Percentiles rank a stretch among this genome's conserved stretches.
Evolutionary conservation across 2,797 vertebrate genomes (phyloP).

Genomic region (Selene dorsalis): DNA sequence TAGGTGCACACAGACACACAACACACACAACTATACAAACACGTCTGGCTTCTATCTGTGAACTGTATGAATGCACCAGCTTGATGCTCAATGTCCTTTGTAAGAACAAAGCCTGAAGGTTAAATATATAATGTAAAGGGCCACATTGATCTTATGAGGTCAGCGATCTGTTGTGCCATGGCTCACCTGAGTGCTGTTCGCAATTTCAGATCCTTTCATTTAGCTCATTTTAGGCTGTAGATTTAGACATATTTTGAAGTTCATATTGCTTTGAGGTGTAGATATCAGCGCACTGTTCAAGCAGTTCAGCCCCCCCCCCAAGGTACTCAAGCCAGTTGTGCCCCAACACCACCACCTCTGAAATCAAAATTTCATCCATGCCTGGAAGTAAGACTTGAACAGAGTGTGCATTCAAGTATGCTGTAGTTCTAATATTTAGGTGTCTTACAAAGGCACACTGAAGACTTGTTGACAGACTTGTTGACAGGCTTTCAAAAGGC

Average conservation of each 20-base stretch:
- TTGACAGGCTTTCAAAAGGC: conserved; percentile 14
- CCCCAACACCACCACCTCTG: no score
- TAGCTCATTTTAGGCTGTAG: no score
- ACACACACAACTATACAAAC: conserved; percentile 21
- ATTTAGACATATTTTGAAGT: no score
- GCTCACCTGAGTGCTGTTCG: background rate
- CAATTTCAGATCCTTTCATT: conserved; percentile 3
- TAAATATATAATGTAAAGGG: background rate
- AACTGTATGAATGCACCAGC: conserved; percentile 11
- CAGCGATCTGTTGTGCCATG: background rate
- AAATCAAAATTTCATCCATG: no score
- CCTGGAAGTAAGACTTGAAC: conserved; percentile 20
- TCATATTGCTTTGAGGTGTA: no score
- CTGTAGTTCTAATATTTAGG: background rate
- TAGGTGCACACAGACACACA: background rate
- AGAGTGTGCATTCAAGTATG: background rate
- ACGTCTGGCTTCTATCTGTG: conserved; percentile 26
- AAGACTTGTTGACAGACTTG: conserved; percentile 21
- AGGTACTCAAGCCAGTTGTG: no score
- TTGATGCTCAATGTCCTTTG: conserved; percentile 3
- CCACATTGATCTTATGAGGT: background rate
- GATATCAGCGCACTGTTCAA: no score
- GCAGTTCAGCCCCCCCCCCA: no score
- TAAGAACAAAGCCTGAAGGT: conserved; percentile 19
- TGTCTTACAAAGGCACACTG: background rate